Base-by-base conservation (phyloP, 2,113 vertebrate genomes). In the Macrotis lagotis region DNA sequence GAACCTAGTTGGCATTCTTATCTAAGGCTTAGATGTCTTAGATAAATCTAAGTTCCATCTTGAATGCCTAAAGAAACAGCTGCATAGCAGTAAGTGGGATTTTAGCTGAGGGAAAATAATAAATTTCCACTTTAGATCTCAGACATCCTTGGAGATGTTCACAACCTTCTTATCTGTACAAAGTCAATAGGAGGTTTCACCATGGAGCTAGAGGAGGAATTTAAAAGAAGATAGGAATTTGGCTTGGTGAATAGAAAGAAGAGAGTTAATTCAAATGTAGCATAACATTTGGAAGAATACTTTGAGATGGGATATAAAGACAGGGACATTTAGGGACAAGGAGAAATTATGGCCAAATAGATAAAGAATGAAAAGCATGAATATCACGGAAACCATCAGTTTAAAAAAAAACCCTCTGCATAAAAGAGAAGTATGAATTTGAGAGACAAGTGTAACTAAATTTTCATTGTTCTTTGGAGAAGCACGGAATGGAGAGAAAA, bases 161-260 rank as follows among this genome's bases (percentile, higher is more conserved):
- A 94, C 48, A 95, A 49, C 51, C 55, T 52, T 95, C 90, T 2
- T 52, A 93, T 90, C 47, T 25, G 9, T n/a, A 94, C 51, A 94
- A 91, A 44, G 83, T 90, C 93, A 90, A 31, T 2, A 92, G n/a
- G 93, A 88, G 89, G 90, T 51, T 94, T 94, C 92, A 89, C 48
- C 19, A 49, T 48, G 90, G 51, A 59, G 92, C 94, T 92, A 53
- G n/a, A 95, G n/a, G 74, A 96, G 48, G 90, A 95, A 93, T 90
- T 90, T 91, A 51, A 96, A 96, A 96, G 94, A 94, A 96, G 95
- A 92, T 55, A 91, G 83, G 96, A 96, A 92, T 95, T 92, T 95
- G 91, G 49, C 59, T 91, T 89, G 94, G 91, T 92, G 28, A 90
- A 88, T 37, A 90, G 50, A 89, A 95, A 95, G 48, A 2, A 51